phyloP scores from a whole-genome alignment of 2,888 invertebrate species.

The Drosophila aldrichi region DNA sequence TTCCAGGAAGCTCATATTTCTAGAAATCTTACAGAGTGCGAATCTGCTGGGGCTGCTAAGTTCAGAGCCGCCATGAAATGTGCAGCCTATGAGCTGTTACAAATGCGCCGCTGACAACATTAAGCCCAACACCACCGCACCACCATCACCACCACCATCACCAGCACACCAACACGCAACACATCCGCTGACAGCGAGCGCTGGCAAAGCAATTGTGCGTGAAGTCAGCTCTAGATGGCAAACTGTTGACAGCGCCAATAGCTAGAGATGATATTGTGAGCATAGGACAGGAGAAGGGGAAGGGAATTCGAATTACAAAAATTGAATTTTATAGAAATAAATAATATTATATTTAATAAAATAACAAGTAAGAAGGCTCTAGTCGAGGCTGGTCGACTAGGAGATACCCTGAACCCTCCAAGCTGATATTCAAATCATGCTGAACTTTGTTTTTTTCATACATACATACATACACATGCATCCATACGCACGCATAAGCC shows the following conservation, averaged over 20 bases:
- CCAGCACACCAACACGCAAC: not conserved
- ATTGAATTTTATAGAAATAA: no score
- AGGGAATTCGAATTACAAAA: not conserved
- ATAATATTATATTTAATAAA: no score
- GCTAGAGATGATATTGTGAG: constrained; percentile 6
- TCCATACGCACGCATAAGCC: no score
- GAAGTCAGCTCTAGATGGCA: constrained; percentile 25
- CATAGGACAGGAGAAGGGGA: no score
- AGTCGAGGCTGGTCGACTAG: no score
- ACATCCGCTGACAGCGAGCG: constrained; percentile 48
- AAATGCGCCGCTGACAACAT: constrained; percentile 69
- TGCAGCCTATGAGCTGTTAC: constrained; percentile 53
- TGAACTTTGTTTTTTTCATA: no score
- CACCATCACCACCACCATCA: constrained; percentile 7
- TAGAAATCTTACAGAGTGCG: constrained; percentile 63
- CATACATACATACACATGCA: no score
- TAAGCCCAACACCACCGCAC: constrained; percentile 31
- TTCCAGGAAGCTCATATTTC: constrained; percentile 74
- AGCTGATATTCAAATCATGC: no score
- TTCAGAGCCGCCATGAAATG: constrained; percentile 59
- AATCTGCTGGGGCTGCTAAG: constrained; percentile 52
- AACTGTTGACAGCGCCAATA: constrained; percentile 38
- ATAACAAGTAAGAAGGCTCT: no score
- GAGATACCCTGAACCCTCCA: no score
- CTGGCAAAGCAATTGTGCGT: constrained; percentile 20